phyloP scores from a whole-genome alignment of 1,140 invertebrate genomes.

The Neomicropteryx cornuta region DNA sequence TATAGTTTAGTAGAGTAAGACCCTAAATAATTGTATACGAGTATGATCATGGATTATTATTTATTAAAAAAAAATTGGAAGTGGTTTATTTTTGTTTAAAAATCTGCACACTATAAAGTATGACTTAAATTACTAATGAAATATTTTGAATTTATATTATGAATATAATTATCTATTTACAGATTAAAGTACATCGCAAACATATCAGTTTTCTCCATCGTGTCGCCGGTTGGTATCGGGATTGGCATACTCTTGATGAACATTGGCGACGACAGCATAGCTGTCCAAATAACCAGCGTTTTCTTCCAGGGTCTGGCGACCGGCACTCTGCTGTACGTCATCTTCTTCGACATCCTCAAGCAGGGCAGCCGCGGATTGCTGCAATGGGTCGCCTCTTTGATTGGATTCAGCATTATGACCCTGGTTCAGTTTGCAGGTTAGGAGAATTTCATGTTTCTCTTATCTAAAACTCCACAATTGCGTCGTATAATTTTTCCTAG shows the following conservation, averaged over 20 bases:
- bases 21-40: too few species aligned
- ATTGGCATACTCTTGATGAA: slow-evolving; percentile 55
- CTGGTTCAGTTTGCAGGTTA: slow-evolving; percentile 64
- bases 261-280: slow-evolving; percentile 38
- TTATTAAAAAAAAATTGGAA: too few species aligned
- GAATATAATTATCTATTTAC: too few species aligned
- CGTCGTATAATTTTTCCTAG: too few species aligned
- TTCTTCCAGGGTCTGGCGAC: slow-evolving; percentile 76
- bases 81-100: too few species aligned
- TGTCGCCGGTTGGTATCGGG: slow-evolving; percentile 69
- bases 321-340: slow-evolving; percentile 79
- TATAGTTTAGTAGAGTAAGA: too few species aligned
- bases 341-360: slow-evolving; percentile 84
- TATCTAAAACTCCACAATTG: too few species aligned
- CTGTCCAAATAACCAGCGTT: slow-evolving; percentile 47
- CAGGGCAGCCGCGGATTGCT: slow-evolving; percentile 61
- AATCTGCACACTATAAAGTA: too few species aligned
- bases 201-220: slow-evolving; percentile 65
- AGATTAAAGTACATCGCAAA: slow-evolving; percentile 58
- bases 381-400: slow-evolving; percentile 56
- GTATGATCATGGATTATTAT: too few species aligned
- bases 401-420: slow-evolving; percentile 70
- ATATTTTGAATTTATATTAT: too few species aligned
- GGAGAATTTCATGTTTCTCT: slow-evolving; percentile 28
- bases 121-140: too few species aligned